phyloP scores from a whole-genome alignment of 2,888 invertebrate species.

The Drosophila atripex region DNA sequence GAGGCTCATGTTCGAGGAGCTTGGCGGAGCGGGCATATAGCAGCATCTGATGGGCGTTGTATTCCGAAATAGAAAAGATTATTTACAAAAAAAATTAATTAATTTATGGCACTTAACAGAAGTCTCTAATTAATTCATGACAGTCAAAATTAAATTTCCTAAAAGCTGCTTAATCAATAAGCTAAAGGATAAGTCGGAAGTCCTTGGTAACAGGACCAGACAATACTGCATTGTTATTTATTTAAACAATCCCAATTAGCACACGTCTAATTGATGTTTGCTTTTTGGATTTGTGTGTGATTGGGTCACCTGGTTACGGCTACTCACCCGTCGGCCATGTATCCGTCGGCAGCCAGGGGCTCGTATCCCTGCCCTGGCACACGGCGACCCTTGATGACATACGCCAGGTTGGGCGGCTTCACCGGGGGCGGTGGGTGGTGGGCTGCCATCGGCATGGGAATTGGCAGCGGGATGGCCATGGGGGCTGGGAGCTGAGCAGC shows the following conservation, averaged over 20 bases:
- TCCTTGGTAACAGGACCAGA: neutral
- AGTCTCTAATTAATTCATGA: neutral
- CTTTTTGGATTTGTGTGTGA: slow-evolving; percentile 4
- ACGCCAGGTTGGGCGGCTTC: slow-evolving; percentile 50
- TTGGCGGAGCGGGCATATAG: slow-evolving; percentile 74
- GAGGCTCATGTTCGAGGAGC: slow-evolving; percentile 70
- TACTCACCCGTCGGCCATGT: slow-evolving; percentile 68
- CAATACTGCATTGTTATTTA: slow-evolving; percentile 3
- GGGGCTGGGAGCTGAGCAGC: slow-evolving; percentile 21
- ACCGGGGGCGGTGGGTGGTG: slow-evolving; percentile 20
- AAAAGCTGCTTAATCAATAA: neutral
- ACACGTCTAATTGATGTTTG: slow-evolving; percentile 15
- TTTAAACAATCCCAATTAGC: slow-evolving; percentile 11
- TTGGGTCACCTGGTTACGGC: slow-evolving; percentile 19
- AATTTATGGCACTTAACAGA: too few species aligned
- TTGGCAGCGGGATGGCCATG: slow-evolving; percentile 24
- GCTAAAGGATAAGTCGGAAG: neutral
- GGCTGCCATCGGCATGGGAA: slow-evolving; percentile 14
- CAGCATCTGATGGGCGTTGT: slow-evolving; percentile 57
- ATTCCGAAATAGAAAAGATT: neutral
- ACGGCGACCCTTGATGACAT: slow-evolving; percentile 65
- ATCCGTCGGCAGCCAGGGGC: slow-evolving; percentile 66
- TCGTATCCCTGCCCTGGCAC: slow-evolving; percentile 60
- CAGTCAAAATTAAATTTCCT: neutral
- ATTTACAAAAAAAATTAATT: too few species aligned